Percentiles rank a stretch among this genome's conserved stretches.
These are phyloP conservation scores for Mesaphorura yosii DNA, from an alignment of 1,140 invertebrate genomes.

Conservation along the genomic window DNA sequence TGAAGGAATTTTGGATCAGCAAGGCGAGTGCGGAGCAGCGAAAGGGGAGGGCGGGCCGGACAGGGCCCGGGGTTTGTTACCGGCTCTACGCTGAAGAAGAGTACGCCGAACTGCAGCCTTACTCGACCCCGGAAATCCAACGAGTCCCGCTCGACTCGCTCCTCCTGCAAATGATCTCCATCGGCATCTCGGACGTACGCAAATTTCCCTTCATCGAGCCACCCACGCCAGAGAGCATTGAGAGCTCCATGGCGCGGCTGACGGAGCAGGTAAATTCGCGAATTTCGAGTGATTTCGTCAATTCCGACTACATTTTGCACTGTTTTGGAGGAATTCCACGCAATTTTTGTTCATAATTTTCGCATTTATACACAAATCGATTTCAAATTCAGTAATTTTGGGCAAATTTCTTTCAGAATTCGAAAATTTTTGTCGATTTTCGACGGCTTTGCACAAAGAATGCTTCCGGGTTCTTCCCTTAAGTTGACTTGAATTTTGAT, in stretches of 20 bases:
- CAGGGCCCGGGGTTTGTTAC: constrained; percentile 56
- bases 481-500: no score
- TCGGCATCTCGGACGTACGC: constrained; percentile 80
- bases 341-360: no score
- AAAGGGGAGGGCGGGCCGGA: constrained; percentile 76
- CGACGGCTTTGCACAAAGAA: no score
- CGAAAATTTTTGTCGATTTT: constrained; percentile 4
- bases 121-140: constrained; percentile 79
- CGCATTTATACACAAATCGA: no score
- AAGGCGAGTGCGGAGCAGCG: constrained; percentile 93
- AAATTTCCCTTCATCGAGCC: constrained; percentile 93
- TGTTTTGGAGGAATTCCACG: no score
- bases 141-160: constrained; percentile 85
- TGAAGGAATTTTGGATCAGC: constrained; percentile 94
- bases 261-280: constrained; percentile 62
- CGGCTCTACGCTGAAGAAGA: constrained; percentile 80
- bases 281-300: background rate
- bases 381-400: background rate
- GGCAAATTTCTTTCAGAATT: constrained; percentile 7
- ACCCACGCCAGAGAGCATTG: constrained; percentile 66
- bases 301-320: constrained; percentile 2
- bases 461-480: no score
- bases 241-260: constrained; percentile 70
- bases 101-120: constrained; percentile 64
- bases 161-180: constrained; percentile 84